These are phyloP conservation scores for Percina caprodes DNA, from an alignment of 2,113 vertebrate genomes.

Conservation along the genomic window DNA sequence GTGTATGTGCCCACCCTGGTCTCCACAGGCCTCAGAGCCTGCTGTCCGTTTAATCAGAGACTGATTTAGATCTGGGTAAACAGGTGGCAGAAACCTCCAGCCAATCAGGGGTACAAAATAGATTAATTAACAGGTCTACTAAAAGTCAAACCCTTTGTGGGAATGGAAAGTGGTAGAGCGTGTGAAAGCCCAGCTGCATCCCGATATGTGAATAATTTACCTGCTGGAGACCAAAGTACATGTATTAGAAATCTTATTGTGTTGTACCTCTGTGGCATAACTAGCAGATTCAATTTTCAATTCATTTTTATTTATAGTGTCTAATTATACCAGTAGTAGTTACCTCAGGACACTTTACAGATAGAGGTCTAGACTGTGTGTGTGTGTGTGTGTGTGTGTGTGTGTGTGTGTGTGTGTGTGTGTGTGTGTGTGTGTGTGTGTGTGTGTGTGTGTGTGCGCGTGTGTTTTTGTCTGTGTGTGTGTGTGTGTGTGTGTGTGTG, in stretches of 20 bases:
- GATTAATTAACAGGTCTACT: slow-evolving; percentile 74
- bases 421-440: background rate
- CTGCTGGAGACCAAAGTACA: slow-evolving; percentile 11
- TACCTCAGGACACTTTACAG: too few species aligned
- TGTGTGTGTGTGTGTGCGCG: background rate
- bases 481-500: background rate
- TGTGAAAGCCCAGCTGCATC: slow-evolving; percentile 47
- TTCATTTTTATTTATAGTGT: too few species aligned
- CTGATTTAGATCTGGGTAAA: slow-evolving; percentile 77
- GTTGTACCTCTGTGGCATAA: background rate
- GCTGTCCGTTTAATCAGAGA: slow-evolving; percentile 76
- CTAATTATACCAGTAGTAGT: too few species aligned
- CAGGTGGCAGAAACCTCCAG: slow-evolving; percentile 79
- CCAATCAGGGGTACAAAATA: slow-evolving; percentile 78
- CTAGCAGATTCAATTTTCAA: background rate
- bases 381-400: too few species aligned
- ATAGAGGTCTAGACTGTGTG: too few species aligned
- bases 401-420: too few species aligned
- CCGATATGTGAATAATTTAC: slow-evolving; percentile 39
- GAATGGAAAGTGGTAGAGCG: slow-evolving; percentile 45
- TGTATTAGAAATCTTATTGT: slow-evolving; percentile 25
- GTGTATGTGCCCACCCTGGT: slow-evolving; percentile 35
- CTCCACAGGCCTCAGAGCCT: slow-evolving; percentile 61
- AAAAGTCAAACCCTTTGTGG: slow-evolving; percentile 63
- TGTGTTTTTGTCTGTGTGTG: background rate